A percentile compares a stretch with the other conserved stretches of the same genome.
Evolutionary conservation across 2,113 vertebrate species (phyloP).

Genomic region (Xenus cinereus): DNA sequence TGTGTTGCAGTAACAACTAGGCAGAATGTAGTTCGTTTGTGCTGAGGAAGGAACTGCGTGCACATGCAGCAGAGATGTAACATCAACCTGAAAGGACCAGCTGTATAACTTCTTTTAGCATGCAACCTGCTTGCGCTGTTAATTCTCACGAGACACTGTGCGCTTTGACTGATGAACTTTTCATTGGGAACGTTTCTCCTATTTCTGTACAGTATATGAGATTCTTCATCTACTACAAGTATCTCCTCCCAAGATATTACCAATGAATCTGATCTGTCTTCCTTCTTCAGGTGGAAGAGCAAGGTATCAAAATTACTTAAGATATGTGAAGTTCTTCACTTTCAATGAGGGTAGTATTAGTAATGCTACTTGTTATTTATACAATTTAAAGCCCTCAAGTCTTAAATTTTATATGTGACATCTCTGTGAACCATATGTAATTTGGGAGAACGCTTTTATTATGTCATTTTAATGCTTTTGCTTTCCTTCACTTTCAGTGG

Average conservation of each 20-base stretch:
- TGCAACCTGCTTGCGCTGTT: accelerated
- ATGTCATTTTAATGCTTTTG: constrained; percentile 13
- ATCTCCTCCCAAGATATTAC: neutral
- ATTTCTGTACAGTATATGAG: accelerated
- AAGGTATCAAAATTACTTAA: neutral
- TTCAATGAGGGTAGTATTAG: neutral
- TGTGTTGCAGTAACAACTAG: neutral
- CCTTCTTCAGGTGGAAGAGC: neutral
- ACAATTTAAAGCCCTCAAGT: neutral
- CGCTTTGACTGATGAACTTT: neutral
- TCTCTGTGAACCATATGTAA: constrained; percentile 16
- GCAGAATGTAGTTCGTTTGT: neutral
- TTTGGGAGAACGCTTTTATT: constrained; percentile 25
- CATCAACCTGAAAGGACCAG: neutral
- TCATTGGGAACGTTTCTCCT: neutral
- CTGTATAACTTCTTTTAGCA: too few relatives aligned
- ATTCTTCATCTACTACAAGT: neutral
- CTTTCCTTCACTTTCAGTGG: neutral
- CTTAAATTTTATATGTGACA: constrained; percentile 21
- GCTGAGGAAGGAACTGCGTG: neutral
- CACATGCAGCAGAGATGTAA: neutral
- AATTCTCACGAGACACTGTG: accelerated
- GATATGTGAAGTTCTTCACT: neutral
- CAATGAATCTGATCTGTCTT: neutral
- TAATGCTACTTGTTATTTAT: neutral